These are phyloP conservation scores for Anoplolepis gracilipes DNA, from an alignment of 1,140 invertebrate species.

Conservation along the genomic window DNA sequence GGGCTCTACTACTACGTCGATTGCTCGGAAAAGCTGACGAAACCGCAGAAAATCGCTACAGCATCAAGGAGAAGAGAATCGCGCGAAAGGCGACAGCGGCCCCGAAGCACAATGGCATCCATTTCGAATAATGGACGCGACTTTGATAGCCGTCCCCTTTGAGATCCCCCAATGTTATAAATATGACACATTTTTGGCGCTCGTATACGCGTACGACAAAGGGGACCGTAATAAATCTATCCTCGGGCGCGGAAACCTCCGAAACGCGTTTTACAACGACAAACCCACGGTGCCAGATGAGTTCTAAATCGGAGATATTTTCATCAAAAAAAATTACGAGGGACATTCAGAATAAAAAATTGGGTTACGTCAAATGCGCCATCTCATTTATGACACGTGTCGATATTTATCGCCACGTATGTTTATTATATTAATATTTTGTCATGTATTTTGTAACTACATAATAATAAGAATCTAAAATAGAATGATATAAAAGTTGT, in stretches of 20 bases:
- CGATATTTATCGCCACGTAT: background rate
- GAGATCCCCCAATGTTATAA: background rate
- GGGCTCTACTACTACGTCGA: background rate
- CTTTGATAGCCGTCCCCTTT: constrained; percentile 62
- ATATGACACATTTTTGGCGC: constrained; percentile 29
- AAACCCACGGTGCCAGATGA: background rate
- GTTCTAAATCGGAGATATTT: constrained; percentile 35
- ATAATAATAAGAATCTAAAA: background rate
- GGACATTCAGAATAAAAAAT: constrained; percentile 9
- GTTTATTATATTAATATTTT: background rate
- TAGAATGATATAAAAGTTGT: background rate
- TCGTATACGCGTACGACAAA: constrained; percentile 49
- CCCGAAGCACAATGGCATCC: constrained; percentile 31
- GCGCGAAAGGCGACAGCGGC: background rate
- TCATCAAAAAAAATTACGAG: background rate
- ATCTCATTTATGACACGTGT: background rate
- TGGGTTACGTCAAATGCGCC: background rate
- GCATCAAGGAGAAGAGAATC: background rate
- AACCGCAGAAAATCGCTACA: constrained; percentile 54
- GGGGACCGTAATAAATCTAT: constrained; percentile 52
- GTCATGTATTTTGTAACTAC: background rate
- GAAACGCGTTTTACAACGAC: constrained; percentile 3
- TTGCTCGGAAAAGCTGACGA: constrained; percentile 16
- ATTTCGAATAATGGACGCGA: constrained; percentile 65
- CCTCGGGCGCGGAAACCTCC: constrained; percentile 22